phyloP scores from a whole-genome alignment of 2,888 invertebrate genomes.

The Limenitis camilla region DNA sequence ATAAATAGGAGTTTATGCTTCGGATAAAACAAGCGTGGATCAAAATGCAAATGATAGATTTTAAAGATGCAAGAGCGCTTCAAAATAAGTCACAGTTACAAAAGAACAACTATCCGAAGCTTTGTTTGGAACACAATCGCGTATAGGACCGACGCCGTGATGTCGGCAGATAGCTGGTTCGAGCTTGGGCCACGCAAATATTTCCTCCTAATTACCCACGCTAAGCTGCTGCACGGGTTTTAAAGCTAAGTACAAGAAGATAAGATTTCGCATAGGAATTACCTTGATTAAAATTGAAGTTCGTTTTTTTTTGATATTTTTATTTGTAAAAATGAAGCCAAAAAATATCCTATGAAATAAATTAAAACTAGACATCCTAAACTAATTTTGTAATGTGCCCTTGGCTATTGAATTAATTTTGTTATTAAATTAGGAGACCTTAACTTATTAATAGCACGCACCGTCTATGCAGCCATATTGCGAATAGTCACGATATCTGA shows the following conservation, averaged over 20 bases:
- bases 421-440: constrained; percentile 13
- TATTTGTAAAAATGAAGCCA: too few relatives aligned
- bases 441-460: constrained; percentile 15
- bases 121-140: constrained; percentile 44
- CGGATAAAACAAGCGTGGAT: not conserved
- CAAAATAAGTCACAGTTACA: not conserved
- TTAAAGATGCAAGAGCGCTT: not conserved
- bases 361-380: not conserved
- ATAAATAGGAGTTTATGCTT: not conserved
- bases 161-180: constrained; percentile 54
- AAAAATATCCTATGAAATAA: too few relatives aligned
- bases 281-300: too few relatives aligned
- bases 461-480: constrained; percentile 10
- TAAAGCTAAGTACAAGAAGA: constrained; percentile 9
- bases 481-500: constrained; percentile 17
- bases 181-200: constrained; percentile 46
- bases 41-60: not conserved
- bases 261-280: constrained; percentile 14
- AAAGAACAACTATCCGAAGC: constrained; percentile 29
- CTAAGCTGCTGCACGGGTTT: constrained; percentile 30
- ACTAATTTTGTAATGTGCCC: not conserved
- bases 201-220: constrained; percentile 54
- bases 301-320: too few relatives aligned
- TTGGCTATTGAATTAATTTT: constrained; percentile 8
- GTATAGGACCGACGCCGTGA: constrained; percentile 47